phyloP scores from a whole-genome alignment of 2,797 vertebrate genomes.

The Manis javanica region DNA sequence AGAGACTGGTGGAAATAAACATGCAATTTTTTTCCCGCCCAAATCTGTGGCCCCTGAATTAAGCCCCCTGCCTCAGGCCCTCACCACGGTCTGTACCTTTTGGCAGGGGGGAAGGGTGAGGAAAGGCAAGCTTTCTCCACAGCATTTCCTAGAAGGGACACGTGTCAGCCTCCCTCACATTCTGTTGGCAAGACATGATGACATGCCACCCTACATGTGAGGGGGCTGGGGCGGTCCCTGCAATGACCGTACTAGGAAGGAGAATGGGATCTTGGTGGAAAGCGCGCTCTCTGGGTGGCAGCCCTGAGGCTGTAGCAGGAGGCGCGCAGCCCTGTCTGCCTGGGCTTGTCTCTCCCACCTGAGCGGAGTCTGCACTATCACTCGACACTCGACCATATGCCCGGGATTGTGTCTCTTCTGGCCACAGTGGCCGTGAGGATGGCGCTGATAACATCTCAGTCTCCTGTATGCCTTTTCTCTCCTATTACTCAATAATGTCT shows the following conservation, averaged over 20 bases:
- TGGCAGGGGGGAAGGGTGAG: too few relatives aligned
- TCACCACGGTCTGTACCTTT: neutral
- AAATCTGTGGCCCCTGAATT: fast-evolving
- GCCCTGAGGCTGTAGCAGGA: neutral
- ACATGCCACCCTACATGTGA: too few relatives aligned
- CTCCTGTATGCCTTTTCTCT: neutral
- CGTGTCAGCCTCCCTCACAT: fast-evolving
- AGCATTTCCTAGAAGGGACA: neutral
- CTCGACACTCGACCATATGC: neutral
- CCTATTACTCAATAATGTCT: too few relatives aligned
- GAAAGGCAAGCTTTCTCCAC: neutral
- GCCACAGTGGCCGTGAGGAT: too few relatives aligned
- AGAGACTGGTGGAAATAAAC: neutral
- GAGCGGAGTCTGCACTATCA: neutral
- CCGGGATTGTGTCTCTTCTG: neutral
- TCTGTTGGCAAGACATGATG: neutral
- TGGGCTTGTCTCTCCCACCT: neutral
- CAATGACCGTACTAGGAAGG: too few relatives aligned
- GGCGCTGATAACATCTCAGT: neutral
- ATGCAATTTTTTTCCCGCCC: neutral
- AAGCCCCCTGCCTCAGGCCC: too few relatives aligned
- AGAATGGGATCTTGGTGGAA: too few relatives aligned
- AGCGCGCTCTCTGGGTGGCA: neutral
- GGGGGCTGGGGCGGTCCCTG: too few relatives aligned
- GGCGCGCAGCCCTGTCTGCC: too few relatives aligned